phyloP scores from a whole-genome alignment of 2,888 invertebrate genomes.

The Ferdinandea cuprea region DNA sequence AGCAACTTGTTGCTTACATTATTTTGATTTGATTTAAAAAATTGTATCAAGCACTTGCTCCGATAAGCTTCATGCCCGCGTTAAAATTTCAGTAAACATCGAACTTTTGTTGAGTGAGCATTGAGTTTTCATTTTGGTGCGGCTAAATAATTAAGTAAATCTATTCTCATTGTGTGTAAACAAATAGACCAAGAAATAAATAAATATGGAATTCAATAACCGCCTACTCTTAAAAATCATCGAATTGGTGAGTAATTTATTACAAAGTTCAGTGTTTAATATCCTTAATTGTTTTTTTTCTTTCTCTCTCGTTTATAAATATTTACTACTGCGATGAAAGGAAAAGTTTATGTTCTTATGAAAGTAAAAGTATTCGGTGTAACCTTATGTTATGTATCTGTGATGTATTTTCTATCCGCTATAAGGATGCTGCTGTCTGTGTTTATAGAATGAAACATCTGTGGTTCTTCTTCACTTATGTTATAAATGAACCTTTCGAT shows the following conservation, averaged over 20 bases:
- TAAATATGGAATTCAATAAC: conserved; percentile 81
- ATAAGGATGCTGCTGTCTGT: conserved; percentile 26
- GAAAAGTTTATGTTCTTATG: conserved; percentile 19
- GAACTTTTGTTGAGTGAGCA: conserved; percentile 42
- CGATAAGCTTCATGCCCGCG: conserved; percentile 17
- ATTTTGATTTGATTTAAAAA: not conserved
- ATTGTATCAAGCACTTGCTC: not conserved
- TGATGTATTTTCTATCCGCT: not conserved
- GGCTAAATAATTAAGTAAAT: not conserved
- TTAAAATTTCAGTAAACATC: conserved; percentile 37
- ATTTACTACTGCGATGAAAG: conserved; percentile 21
- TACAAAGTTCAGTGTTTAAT: conserved; percentile 18
- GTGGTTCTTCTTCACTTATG: not conserved
- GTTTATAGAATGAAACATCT: conserved; percentile 10
- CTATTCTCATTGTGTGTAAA: conserved; percentile 23
- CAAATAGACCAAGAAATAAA: conserved; percentile 22
- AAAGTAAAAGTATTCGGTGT: conserved; percentile 33
- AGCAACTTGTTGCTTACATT: conserved; percentile 58
- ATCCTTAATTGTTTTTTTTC: not conserved
- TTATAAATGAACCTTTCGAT: not conserved
- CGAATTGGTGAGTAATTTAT: conserved; percentile 80
- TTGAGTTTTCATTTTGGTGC: not conserved
- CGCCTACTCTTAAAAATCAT: conserved; percentile 81
- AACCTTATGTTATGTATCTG: not conserved
- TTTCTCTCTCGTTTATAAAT: too few species aligned